Conservation (phyloP, 2,797 vertebrate genomes). For the Argya squamiceps region DNA sequence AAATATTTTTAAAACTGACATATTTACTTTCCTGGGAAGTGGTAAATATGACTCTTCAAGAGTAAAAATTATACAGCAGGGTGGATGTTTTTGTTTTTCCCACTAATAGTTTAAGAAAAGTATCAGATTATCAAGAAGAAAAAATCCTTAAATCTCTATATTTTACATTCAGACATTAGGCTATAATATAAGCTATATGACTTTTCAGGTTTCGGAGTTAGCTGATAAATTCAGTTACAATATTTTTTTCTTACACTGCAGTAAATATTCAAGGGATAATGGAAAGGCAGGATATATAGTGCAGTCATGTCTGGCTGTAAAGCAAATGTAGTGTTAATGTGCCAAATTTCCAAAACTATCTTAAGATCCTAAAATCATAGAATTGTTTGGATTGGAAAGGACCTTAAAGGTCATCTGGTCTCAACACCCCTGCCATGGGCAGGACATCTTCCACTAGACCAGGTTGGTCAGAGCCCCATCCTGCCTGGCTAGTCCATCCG, state of each 20-base stretch:
- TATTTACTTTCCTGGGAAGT: background rate
- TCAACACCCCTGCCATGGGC: fast-evolving
- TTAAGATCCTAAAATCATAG: background rate
- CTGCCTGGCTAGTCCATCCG: too few species aligned
- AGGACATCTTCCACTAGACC: background rate
- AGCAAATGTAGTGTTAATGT: background rate
- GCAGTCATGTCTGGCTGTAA: background rate
- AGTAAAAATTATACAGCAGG: background rate
- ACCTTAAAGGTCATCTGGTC: background rate
- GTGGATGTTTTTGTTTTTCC: background rate
- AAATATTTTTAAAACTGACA: background rate
- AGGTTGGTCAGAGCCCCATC: background rate
- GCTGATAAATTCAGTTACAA: background rate
- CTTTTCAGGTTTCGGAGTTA: background rate
- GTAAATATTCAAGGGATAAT: background rate
- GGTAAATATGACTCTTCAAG: background rate
- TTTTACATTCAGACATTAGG: background rate
- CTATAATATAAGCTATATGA: background rate
- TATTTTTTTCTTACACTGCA: background rate
- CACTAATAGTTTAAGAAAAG: background rate
- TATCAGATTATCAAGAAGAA: background rate
- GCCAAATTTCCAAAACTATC: background rate
- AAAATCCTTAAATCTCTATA: background rate
- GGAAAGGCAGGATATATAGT: background rate
- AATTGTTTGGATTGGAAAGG: background rate